Conservation (phyloP, 2,888 invertebrate species). For the Mystacides longicornis region DNA sequence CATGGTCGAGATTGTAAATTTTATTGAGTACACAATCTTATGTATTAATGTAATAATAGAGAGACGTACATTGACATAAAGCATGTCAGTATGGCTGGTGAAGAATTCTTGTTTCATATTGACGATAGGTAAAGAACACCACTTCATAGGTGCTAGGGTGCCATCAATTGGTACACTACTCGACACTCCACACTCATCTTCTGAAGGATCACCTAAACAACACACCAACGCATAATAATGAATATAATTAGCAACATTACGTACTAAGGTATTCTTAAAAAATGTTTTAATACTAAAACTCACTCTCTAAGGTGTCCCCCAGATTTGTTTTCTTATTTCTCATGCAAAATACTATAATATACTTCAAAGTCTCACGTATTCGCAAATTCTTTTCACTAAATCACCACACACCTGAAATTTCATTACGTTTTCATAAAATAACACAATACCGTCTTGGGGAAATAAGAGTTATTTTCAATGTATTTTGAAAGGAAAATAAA, state of each 20-base stretch:
- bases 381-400: background rate
- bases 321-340: slow-evolving; percentile 21
- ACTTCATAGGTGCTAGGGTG: background rate
- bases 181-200: slow-evolving; percentile 20
- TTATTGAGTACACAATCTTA: no score
- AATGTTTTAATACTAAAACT: background rate
- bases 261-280: background rate
- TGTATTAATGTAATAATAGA: no score
- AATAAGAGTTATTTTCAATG: background rate
- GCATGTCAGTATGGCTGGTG: slow-evolving; percentile 19
- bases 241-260: background rate
- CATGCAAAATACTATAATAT: slow-evolving; percentile 9
- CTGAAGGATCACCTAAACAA: slow-evolving; percentile 20
- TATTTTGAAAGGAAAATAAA: slow-evolving; percentile 13
- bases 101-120: slow-evolving; percentile 1
- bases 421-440: no score
- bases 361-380: no score
- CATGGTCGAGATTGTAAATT: no score
- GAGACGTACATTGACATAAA: slow-evolving; percentile 23
- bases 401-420: no score
- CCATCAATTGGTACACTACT: slow-evolving; percentile 16
- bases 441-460: background rate
- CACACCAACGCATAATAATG: background rate
- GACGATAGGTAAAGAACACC: slow-evolving; percentile 15
- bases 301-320: slow-evolving; percentile 20